Base-by-base conservation (phyloP, 2,888 invertebrate species). In the Mimachlamys varia region DNA sequence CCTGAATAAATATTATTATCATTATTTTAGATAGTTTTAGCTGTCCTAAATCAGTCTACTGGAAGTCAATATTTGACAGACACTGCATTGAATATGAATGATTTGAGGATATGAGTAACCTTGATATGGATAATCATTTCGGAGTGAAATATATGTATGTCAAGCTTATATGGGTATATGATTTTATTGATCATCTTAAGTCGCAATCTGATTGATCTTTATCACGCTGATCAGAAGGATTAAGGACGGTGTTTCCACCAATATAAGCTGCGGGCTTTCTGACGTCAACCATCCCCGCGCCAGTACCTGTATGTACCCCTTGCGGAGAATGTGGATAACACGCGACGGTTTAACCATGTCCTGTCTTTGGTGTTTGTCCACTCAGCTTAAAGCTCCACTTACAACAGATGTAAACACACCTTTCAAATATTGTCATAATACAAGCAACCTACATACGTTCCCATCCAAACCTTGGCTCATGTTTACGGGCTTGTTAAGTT, bases 311-410 rank as follows among this genome's bases (percentile, higher is more conserved):
- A 58, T 19, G 19, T 22, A 17, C 22, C 44, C 44, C 44, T 44
- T 44, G 44, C 3, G 44, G 44, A 44, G 44, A 58, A 58, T 27
- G 13, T 22, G 76, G 76, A 76, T 27, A 76, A 33, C 15, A 22
- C n/a, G 58, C 19, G 3, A 27, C 27, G 76, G 27, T 33, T 33
- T 0, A 27, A 76, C 76, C 33, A 27, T 76, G 33, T 17, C 33
- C 76, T 76, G 76, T 27, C 76, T 33, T 10, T 76, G 76, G 76
- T 76, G 76, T 76, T 76, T 76, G 76, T 76, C 76, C 76, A 76
- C 76, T 27, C 27, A 33, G 22, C 58, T 58, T 58, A 58, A 58
- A 22, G 58, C 58, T 58, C 58, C 19, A 58, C 58, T 58, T 76
- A 33, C 33, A 76, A 12, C 4, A 33, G 76, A 33, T 76, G 33